Base-by-base conservation (phyloP, 2,888 invertebrate species). In the Drosophila kanekoi region DNA sequence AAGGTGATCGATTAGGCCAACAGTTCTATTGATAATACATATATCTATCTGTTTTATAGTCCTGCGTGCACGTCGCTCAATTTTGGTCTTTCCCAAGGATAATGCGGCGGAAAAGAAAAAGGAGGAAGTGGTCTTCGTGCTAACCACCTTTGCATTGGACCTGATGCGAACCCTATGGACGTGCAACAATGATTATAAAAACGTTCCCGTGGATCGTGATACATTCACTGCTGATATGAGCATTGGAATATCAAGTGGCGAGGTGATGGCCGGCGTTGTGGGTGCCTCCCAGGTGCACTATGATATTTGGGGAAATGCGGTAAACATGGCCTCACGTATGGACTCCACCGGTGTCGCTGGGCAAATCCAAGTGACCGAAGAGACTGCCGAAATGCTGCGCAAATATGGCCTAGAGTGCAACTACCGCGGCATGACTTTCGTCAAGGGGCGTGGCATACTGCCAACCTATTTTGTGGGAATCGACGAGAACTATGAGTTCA, bases 271-370 rank as follows among this genome's bases (percentile, higher is more conserved):
- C 0, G 98, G 98, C 4, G 98, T 99, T 0, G 97, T 98, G 1
- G 98, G 98, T 0, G 97, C 97, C 0, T 95, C 96, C 58, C 98
- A 98, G 90, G 98, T 98, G 0, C 94, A 98, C 45, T 98, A 98
- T 91, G 98, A 99, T 91, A 98, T 98, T 87, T 99, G 98, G 98
- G 98, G 98, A 0, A 96, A 98, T 92, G 96, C 98, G 0, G 98
- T 98, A 0, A 99, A 99, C 92, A 96, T 99, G 94, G 98, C 99
- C 2, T 98, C 98, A 0, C 94, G 99, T 80, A 98, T 99, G 98
- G 98, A 98, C 90, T 97, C 97, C 0, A 97, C 97, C 0, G 98
- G 98, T 6, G 93, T 95, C 74, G 93, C 95, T 11, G 96, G 96
- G 23, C 94, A 94, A 90, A 96, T 97, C 83, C 97, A 97, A 93